These are phyloP conservation scores for Odontocolon sp. DNA, from an alignment of 2,888 invertebrate genomes.

Conservation along the genomic window DNA sequence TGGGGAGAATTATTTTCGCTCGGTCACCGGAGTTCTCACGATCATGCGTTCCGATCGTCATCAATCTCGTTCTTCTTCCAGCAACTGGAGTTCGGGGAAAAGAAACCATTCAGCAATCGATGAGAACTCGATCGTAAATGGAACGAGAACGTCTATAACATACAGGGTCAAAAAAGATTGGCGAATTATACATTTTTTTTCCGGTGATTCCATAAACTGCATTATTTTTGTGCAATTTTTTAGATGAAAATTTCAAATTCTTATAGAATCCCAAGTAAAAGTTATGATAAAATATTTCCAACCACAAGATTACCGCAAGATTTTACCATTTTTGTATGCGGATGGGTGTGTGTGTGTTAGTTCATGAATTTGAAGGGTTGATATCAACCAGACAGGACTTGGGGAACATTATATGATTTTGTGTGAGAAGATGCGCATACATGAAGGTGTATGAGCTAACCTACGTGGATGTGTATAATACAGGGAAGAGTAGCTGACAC, in stretches of 20 bases:
- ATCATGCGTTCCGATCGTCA: conserved; percentile 55
- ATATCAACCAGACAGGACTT: conserved; percentile 15
- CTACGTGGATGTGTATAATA: not conserved
- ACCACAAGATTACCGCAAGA: too few relatives aligned
- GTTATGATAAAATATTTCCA: too few relatives aligned
- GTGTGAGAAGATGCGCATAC: conserved; percentile 18
- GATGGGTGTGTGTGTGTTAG: conserved; percentile 35
- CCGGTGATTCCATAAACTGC: too few relatives aligned
- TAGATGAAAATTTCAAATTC: too few relatives aligned
- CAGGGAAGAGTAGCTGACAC: conserved; percentile 29
- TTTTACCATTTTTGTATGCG: too few relatives aligned
- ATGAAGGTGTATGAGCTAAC: conserved; percentile 31
- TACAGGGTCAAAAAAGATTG: too few relatives aligned
- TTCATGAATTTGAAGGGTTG: conserved; percentile 42
- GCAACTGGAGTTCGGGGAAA: conserved; percentile 4
- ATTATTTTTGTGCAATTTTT: too few relatives aligned
- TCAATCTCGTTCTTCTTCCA: conserved; percentile 38
- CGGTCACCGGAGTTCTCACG: conserved; percentile 59
- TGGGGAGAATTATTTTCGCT: conserved; percentile 55
- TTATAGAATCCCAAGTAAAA: too few relatives aligned
- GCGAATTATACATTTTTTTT: too few relatives aligned
- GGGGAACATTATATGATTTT: conserved; percentile 9
- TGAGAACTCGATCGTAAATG: conserved; percentile 18
- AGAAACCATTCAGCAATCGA: conserved; percentile 40
- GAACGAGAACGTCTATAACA: conserved; percentile 34